These are phyloP conservation scores for Geotrupes spiniger DNA, from an alignment of 2,888 invertebrate genomes.

Conservation along the genomic window DNA sequence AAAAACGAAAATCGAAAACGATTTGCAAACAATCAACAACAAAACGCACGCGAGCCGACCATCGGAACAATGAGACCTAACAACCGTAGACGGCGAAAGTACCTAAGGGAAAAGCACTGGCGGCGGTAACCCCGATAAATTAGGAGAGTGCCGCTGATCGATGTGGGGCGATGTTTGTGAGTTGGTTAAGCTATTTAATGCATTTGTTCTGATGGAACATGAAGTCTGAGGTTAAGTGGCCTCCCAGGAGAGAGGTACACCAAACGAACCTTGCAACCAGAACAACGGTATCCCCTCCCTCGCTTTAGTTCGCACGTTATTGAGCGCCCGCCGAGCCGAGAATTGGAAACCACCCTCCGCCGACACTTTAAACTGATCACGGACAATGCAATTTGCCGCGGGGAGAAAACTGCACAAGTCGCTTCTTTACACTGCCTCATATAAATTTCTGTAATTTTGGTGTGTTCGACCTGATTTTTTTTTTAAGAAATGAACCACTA, in stretches of 20 bases:
- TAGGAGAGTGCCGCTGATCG: slow-evolving; percentile 12
- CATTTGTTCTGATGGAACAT: slow-evolving; percentile 21
- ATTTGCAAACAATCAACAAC: too few species aligned
- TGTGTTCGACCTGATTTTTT: slow-evolving; percentile 5
- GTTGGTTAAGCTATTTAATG: slow-evolving; percentile 21
- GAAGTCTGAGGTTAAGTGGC: slow-evolving; percentile 41
- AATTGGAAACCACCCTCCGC: slow-evolving; percentile 55
- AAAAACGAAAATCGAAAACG: background rate
- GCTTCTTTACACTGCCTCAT: slow-evolving; percentile 18
- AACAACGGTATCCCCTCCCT: slow-evolving; percentile 51
- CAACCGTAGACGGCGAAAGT: too few species aligned
- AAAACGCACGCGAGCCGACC: too few species aligned
- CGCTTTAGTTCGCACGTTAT: slow-evolving; percentile 61
- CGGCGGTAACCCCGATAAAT: slow-evolving; percentile 1
- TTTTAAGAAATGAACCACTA: too few species aligned
- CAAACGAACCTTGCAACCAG: slow-evolving; percentile 52
- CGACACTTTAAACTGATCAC: slow-evolving; percentile 48
- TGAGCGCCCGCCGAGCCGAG: slow-evolving; percentile 60
- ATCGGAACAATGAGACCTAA: too few species aligned
- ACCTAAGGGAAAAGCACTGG: too few species aligned
- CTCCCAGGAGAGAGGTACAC: slow-evolving; percentile 46
- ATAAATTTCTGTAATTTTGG: background rate
- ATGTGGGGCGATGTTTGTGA: slow-evolving; percentile 11
- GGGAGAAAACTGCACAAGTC: slow-evolving; percentile 27
- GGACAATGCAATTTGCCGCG: slow-evolving; percentile 46